Conservation (phyloP, 2,888 invertebrate genomes). For the Onchidella celtica region DNA sequence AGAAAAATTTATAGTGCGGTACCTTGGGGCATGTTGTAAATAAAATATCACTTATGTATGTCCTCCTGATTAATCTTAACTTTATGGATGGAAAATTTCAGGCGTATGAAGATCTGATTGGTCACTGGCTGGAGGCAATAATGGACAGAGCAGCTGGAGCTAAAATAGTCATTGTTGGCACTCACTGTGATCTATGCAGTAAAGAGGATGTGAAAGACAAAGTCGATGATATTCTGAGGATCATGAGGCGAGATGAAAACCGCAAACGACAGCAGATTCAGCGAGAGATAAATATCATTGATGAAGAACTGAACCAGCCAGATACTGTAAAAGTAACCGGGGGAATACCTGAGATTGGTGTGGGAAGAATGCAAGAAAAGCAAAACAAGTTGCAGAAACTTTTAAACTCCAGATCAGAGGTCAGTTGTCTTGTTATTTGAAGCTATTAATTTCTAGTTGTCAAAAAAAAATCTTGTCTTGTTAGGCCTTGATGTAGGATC, state of each 20-base stretch:
- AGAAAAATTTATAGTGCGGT: too few relatives aligned
- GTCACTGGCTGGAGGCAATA: constrained; percentile 74
- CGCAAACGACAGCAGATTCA: constrained; percentile 60
- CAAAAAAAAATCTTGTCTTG: too few relatives aligned
- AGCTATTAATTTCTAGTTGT: too few relatives aligned
- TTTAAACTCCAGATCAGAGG: constrained; percentile 63
- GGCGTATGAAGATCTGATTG: constrained; percentile 61
- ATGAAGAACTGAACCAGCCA: constrained; percentile 55
- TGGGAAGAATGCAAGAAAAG: constrained; percentile 68
- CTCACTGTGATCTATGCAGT: constrained; percentile 70
- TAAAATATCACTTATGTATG: too few relatives aligned
- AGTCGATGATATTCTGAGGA: constrained; percentile 62
- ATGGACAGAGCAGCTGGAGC: constrained; percentile 73
- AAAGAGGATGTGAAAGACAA: constrained; percentile 61
- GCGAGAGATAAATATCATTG: constrained; percentile 52
- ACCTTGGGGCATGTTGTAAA: too few relatives aligned
- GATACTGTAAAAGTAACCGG: constrained; percentile 60
- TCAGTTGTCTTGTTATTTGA: background rate
- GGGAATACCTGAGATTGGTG: constrained; percentile 68
- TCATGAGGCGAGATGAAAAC: constrained; percentile 66
- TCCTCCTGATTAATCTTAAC: too few relatives aligned
- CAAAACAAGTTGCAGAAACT: constrained; percentile 65
- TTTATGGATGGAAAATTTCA: too few relatives aligned
- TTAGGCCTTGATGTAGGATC: too few relatives aligned
- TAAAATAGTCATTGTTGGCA: constrained; percentile 68